These are phyloP conservation scores for Pemphredon lugubris DNA, from an alignment of 2,888 invertebrate species.

Conservation along the genomic window DNA sequence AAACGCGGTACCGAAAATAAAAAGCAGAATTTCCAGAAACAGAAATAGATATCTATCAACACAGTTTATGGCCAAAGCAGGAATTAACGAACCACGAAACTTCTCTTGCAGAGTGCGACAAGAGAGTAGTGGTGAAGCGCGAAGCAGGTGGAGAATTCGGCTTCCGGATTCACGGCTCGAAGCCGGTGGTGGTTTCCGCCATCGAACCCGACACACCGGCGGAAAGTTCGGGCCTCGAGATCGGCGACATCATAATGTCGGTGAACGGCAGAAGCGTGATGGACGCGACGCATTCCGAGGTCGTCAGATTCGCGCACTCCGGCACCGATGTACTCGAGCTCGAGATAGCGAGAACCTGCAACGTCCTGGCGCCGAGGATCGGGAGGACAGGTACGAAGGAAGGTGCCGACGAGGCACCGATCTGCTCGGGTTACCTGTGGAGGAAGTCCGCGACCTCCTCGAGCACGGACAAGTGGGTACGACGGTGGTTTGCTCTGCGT, in stretches of 20 bases:
- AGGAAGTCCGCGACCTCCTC: slow-evolving; percentile 85
- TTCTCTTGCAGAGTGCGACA: slow-evolving; percentile 89
- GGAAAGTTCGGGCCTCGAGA: slow-evolving; percentile 94
- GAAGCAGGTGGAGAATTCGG: slow-evolving; percentile 94
- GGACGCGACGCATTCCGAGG: slow-evolving; percentile 96
- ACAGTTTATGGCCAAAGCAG: too few relatives aligned
- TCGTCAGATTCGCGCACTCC: slow-evolving; percentile 94
- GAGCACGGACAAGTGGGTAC: slow-evolving; percentile 88
- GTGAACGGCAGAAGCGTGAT: slow-evolving; percentile 95
- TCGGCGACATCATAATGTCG: slow-evolving; percentile 96
- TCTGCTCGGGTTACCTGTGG: slow-evolving; percentile 91
- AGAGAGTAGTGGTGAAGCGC: slow-evolving; percentile 91
- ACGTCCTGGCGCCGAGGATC: slow-evolving; percentile 87
- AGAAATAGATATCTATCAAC: too few relatives aligned
- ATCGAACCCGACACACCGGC: slow-evolving; percentile 97
- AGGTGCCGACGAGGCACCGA: slow-evolving; percentile 81
- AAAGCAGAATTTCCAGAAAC: too few relatives aligned
- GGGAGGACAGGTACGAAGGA: slow-evolving; percentile 83
- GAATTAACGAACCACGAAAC: not conserved
- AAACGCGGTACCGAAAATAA: too few relatives aligned
- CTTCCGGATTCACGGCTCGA: slow-evolving; percentile 96
- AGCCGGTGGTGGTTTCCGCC: slow-evolving; percentile 97
- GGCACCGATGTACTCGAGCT: slow-evolving; percentile 93
- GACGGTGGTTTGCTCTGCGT: slow-evolving; percentile 95
- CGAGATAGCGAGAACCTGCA: slow-evolving; percentile 94